These are phyloP conservation scores for Resseliella maxima DNA, from an alignment of 2,888 invertebrate species.

Conservation along the genomic window DNA sequence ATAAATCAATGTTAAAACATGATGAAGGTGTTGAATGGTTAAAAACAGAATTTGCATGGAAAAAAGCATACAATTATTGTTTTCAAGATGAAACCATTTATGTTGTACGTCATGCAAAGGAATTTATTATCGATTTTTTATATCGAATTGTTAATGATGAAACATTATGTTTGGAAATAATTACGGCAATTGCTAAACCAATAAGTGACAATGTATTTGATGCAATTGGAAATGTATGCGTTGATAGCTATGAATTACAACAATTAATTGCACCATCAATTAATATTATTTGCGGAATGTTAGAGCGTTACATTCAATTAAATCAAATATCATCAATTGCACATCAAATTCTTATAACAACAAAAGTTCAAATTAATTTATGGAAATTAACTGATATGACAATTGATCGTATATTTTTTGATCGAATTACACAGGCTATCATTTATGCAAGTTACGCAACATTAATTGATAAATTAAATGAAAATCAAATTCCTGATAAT, in stretches of 20 bases:
- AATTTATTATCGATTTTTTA: constrained; percentile 73
- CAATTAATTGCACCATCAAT: constrained; percentile 71
- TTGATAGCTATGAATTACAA: constrained; percentile 69
- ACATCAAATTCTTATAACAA: constrained; percentile 64
- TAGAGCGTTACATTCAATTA: constrained; percentile 69
- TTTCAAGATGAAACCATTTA: constrained; percentile 78
- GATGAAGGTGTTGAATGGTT: constrained; percentile 76
- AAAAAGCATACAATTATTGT: constrained; percentile 73
- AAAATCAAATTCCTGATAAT: constrained; percentile 47
- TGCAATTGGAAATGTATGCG: constrained; percentile 64
- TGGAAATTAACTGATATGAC: constrained; percentile 66
- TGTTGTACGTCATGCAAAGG: constrained; percentile 75
- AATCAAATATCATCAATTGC: constrained; percentile 65
- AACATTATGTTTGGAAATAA: constrained; percentile 70
- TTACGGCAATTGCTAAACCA: constrained; percentile 71
- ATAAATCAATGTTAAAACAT: constrained; percentile 73
- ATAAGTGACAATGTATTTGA: constrained; percentile 69
- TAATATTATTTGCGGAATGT: constrained; percentile 70
- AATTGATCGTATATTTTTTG: constrained; percentile 64
- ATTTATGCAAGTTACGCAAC: constrained; percentile 57
- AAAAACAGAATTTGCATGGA: constrained; percentile 74
- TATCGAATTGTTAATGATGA: constrained; percentile 71
- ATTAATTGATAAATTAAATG: constrained; percentile 17
- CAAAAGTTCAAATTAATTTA: constrained; percentile 63
- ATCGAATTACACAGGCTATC: constrained; percentile 62